Percentiles rank a stretch among this genome's conserved stretches.
These are phyloP conservation scores for Neoascia interrupta DNA, from an alignment of 2,888 invertebrate species.

Conservation along the genomic window DNA sequence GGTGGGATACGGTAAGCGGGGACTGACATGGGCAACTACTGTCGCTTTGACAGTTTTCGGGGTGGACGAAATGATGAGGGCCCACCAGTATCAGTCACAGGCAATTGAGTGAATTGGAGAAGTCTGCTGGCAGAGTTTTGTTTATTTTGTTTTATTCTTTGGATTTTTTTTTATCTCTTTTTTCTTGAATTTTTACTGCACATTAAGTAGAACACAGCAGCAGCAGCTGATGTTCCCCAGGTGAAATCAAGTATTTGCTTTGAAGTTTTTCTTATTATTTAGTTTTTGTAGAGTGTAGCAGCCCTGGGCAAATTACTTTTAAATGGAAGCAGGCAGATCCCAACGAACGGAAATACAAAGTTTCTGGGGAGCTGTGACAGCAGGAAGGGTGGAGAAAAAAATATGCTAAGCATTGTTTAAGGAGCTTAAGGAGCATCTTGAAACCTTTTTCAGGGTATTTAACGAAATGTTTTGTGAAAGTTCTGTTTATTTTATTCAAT, in stretches of 20 bases:
- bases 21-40: neutral
- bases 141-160: too few relatives aligned
- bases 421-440: too few relatives aligned
- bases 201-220: slow-evolving; percentile 24
- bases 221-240: slow-evolving; percentile 48
- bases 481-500: too few relatives aligned
- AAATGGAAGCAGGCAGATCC: slow-evolving; percentile 10
- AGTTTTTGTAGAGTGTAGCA: neutral
- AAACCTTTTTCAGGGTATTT: too few relatives aligned
- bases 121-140: slow-evolving; percentile 11
- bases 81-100: slow-evolving; percentile 32
- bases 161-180: neutral
- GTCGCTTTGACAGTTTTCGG: slow-evolving; percentile 40
- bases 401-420: too few relatives aligned
- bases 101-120: slow-evolving; percentile 56
- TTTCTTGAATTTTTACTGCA: slow-evolving; percentile 11
- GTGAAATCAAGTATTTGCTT: slow-evolving; percentile 36
- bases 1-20: slow-evolving; percentile 12
- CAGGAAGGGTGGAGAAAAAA: too few relatives aligned
- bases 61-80: neutral
- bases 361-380: too few relatives aligned
- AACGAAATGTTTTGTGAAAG: too few relatives aligned
- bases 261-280: slow-evolving; percentile 35
- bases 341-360: too few relatives aligned
- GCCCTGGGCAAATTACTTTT: slow-evolving; percentile 28